A percentile compares a stretch with the other conserved stretches of the same genome.
These are phyloP conservation scores for Chloroceryle amazona DNA, from an alignment of 2,797 vertebrate genomes.

Conservation along the genomic window DNA sequence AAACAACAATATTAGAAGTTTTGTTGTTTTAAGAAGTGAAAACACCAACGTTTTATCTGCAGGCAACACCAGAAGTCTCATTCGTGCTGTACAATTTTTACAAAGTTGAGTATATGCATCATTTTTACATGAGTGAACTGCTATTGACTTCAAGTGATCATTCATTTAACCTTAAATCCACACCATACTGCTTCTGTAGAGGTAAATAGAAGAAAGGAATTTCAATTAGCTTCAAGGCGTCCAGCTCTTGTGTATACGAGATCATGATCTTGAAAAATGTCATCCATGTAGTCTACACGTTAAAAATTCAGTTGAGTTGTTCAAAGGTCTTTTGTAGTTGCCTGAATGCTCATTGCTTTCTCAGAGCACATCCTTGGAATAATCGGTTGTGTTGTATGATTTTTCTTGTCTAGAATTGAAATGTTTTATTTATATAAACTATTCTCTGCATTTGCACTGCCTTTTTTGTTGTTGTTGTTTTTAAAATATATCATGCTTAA, in stretches of 20 bases:
- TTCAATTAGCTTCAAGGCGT: background rate
- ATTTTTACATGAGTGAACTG: background rate
- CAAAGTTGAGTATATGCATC: background rate
- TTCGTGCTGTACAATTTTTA: background rate
- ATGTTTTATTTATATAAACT: background rate
- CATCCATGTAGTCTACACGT: background rate
- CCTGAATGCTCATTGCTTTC: background rate
- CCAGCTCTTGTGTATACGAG: background rate
- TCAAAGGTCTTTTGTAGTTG: background rate
- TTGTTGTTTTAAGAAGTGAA: background rate
- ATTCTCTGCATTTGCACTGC: background rate
- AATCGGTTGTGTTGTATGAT: background rate
- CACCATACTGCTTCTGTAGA: background rate
- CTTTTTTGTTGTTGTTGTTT: background rate
- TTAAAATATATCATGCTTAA: background rate
- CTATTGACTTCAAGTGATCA: background rate
- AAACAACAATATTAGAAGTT: background rate
- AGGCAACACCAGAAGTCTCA: background rate
- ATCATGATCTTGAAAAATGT: background rate
- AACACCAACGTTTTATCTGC: background rate
- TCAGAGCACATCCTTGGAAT: background rate
- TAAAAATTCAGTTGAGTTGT: background rate
- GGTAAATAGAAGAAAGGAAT: background rate
- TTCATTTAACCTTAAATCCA: background rate
- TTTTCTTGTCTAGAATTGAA: background rate